Base-by-base conservation (phyloP, 2,113 vertebrate genomes). In the Balaeniceps rex region DNA sequence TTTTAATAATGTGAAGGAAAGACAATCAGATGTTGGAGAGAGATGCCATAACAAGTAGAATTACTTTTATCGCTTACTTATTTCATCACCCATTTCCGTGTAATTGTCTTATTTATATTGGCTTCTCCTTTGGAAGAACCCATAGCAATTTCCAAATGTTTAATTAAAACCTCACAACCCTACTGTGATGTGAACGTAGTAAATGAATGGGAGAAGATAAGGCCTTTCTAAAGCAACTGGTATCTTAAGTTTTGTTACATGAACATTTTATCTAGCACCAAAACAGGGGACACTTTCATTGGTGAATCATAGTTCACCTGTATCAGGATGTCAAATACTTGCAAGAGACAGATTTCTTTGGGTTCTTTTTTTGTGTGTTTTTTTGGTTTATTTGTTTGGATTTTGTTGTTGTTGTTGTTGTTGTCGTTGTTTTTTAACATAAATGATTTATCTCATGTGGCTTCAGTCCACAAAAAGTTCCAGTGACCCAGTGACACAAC, bases 81-180 rank as follows among this genome's bases (percentile, higher is more conserved):
- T 87, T 95, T 89, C 90, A 87, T 86, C 87, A 63, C n/a, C 83
- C 85, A 90, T 87, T 90, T 95, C 86, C 24, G 28, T 90, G 83
- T 86, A 86, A 97, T 96, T 91, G 76, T 91, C 87, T 88, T 93
- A 66, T 74, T 94, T 92, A 29, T 93, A 82, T 75, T 87, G 83
- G 55, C 21, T 94, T 91, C 83, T 95, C 60, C 69, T 93, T 94
- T 81, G 83, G 57, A 96, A 92, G 61, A 83, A 58, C 54, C 69
- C 77, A 87, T 3, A 93, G 80, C 65, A 76, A 84, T 97, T 94
- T 88, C 52, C 69, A 91, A 92, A 82, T 72, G 88, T 92, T 94
- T 95, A 95, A 93, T 93, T 96, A 96, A 96, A 96, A 71, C 72
- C 69, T 91, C 57, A 63, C 72, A 71, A 58, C 7, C 1, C n/a